Conservation (phyloP, 2,888 invertebrate genomes). For the Conomelus anceps region DNA sequence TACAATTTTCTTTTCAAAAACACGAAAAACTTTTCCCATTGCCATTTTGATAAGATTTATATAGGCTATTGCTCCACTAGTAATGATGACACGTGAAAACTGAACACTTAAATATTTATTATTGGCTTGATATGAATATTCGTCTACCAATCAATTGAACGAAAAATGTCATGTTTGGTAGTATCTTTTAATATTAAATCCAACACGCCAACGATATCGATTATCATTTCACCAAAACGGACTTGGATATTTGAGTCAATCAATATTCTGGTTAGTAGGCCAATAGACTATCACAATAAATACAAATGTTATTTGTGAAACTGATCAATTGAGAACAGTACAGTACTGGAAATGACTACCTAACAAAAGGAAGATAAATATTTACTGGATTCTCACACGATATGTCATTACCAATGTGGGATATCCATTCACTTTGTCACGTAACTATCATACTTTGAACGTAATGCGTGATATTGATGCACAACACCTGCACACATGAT, state of each 20-base stretch:
- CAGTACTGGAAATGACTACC: not conserved
- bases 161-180: not conserved
- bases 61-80: too few species aligned
- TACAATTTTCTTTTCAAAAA: conserved; percentile 79
- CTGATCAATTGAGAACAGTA: not conserved
- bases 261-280: not conserved
- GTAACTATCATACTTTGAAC: not conserved
- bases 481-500: not conserved
- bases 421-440: not conserved
- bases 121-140: not conserved
- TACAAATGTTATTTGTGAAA: not conserved
- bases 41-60: conserved; percentile 64
- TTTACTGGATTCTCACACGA: not conserved
- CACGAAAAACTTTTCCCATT: conserved; percentile 88
- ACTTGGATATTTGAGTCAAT: not conserved
- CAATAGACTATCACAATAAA: not conserved
- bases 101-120: not conserved
- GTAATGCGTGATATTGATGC: not conserved
- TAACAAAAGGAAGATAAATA: not conserved
- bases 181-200: not conserved
- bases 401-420: not conserved
- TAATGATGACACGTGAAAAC: not conserved
- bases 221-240: not conserved
- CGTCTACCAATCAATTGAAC: not conserved
- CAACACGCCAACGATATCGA: not conserved